Percentiles rank a stretch among this genome's conserved stretches.
Evolutionary conservation across 2,113 vertebrate species (phyloP).

Genomic region (Brachirus orientalis): DNA sequence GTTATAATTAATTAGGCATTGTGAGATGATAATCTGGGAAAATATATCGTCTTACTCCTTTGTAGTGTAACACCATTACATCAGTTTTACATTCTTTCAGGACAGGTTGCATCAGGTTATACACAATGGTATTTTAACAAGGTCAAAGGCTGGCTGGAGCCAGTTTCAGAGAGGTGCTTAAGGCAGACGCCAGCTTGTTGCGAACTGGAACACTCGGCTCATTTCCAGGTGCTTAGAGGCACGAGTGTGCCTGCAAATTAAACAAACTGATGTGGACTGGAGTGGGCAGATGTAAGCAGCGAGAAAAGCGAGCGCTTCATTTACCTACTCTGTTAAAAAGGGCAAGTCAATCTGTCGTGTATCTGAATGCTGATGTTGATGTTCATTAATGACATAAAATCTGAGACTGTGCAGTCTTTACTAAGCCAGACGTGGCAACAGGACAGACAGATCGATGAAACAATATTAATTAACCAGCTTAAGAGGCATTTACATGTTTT

Average conservation of each 20-base stretch:
- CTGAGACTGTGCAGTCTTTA: background rate
- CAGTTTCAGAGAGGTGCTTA: background rate
- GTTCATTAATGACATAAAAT: conserved; percentile 6
- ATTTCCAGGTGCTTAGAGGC: background rate
- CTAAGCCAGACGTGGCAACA: background rate
- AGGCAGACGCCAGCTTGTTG: background rate
- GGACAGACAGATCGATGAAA: background rate
- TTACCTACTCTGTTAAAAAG: background rate
- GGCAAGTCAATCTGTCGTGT: background rate
- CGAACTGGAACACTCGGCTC: background rate
- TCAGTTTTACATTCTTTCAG: conserved; percentile 15
- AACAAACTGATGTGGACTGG: background rate
- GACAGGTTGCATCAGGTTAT: conserved; percentile 16
- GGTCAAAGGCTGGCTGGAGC: conserved; percentile 6
- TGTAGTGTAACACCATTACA: conserved; percentile 6
- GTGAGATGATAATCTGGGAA: background rate
- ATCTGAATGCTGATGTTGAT: background rate
- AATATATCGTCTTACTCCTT: background rate
- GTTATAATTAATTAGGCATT: conserved; percentile 23
- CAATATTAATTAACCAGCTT: background rate
- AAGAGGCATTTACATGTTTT: background rate
- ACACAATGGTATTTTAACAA: conserved; percentile 7
- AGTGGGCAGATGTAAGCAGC: background rate
- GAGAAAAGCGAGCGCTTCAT: background rate
- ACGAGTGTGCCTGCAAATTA: background rate